Conservation (phyloP, 2,113 vertebrate genomes). For the Maccullochella peelii region DNA sequence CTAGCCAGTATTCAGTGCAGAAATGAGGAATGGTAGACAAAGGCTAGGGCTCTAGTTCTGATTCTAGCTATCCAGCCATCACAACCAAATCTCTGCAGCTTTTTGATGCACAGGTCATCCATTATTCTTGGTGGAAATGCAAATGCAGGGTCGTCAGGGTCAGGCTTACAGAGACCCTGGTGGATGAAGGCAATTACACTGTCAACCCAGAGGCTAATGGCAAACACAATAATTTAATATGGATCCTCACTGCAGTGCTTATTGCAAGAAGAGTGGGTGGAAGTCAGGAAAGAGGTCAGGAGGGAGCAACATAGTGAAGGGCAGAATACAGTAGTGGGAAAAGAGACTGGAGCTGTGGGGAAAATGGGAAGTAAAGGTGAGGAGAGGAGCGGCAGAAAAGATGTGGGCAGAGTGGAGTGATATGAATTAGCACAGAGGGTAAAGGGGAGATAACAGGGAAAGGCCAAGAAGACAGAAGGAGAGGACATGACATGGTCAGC, state of each 20-base stretch:
- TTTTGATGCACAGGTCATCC: constrained; percentile 20
- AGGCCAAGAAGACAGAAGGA: constrained; percentile 12
- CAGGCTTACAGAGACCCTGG: constrained; percentile 34
- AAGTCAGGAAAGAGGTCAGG: constrained; percentile 51
- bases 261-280: constrained; percentile 38
- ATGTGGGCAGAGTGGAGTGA: constrained; percentile 26
- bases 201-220: constrained; percentile 65
- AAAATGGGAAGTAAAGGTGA: constrained; percentile 22
- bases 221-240: constrained; percentile 69
- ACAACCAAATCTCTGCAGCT: neutral
- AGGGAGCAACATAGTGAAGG: constrained; percentile 39
- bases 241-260: constrained; percentile 45
- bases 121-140: constrained; percentile 36
- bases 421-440: neutral
- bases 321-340: neutral
- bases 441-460: neutral
- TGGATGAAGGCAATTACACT: constrained; percentile 64
- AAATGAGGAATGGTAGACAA: neutral
- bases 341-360: neutral
- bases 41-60: neutral
- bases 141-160: constrained; percentile 34
- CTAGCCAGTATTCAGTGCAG: neutral
- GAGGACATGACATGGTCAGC: constrained; percentile 12
- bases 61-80: neutral
- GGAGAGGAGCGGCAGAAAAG: constrained; percentile 23